Evolutionary conservation across 1,140 invertebrate genomes (phyloP).

Genomic region (Monomorium pharaonis): DNA sequence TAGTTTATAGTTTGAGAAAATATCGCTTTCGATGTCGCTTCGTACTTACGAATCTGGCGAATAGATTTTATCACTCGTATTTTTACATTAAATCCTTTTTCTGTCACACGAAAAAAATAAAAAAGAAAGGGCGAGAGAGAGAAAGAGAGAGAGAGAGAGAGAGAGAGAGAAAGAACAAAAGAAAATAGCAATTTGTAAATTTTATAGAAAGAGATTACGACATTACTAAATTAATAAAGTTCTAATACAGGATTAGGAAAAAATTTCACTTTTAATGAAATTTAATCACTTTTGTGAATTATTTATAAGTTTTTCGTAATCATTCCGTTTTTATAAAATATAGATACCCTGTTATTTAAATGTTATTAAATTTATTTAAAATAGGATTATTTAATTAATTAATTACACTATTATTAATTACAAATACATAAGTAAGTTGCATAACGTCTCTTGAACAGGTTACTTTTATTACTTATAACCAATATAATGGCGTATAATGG

Average conservation of each 20-base stretch:
- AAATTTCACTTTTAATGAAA: not conserved
- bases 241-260: not conserved
- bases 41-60: not conserved
- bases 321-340: not conserved
- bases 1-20: not conserved
- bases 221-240: not conserved
- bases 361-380: not conserved
- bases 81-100: not conserved
- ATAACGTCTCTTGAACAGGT: not conserved
- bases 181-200: too few species aligned
- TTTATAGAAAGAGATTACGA: not conserved
- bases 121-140: too few species aligned
- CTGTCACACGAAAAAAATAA: not conserved
- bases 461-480: not conserved
- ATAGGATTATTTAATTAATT: not conserved
- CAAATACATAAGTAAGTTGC: not conserved
- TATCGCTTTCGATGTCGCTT: not conserved
- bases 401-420: not conserved
- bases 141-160: too few species aligned
- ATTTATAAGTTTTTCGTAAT: not conserved
- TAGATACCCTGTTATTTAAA: too few species aligned
- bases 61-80: not conserved
- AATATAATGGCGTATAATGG: not conserved
- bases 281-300: not conserved
- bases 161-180: too few species aligned